Base-by-base conservation (phyloP, 2,113 vertebrate genomes). In the Ciconia maguari region DNA sequence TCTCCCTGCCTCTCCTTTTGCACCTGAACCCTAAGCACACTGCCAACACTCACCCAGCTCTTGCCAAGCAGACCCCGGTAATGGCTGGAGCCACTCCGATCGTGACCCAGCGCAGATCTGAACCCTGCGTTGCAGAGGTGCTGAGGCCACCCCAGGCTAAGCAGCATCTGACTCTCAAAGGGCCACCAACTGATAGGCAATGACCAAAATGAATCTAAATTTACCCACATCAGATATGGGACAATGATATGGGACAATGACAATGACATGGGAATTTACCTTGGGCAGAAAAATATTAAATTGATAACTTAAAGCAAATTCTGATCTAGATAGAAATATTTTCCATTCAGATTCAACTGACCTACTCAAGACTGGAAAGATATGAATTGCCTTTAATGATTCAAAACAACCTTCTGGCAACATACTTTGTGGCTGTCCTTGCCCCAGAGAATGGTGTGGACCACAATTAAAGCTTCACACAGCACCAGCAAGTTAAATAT, bases 61-160 rank as follows among this genome's bases (percentile, higher is more conserved):
- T 54, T 49, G 62, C 51, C 82, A 80, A 76, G 46, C 46, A 80
- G 46, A 18, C 7, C 18, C 51, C 65, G 27, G 21, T 17, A 41
- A 65, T 3, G 18, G 32, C 27, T 61, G 57, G 29, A 46, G 86
- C 10, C 46, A 76, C 11, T 7, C 16, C 2, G 4, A 30, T 5
- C 0, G 0, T 1, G 0, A 46, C 25, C 8, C 36, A 12, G 26
- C 1, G 41, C 3, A 5, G 38, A 41, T 58, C 54, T 34, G 34
- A 72, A 24, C 52, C 34, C 57, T 41, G 32, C 4, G 1, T 4
- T 36, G 76, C 41, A 70, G 20, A 25, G 32, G 36, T 29, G 62
- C 61, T 16, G 11, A 65, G 78, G 48, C n/a, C 42, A 68, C 16
- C 16, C 49, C 58, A 58, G 34, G 22, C 41, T 18, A 77, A 44